Percentiles rank a stretch among this genome's conserved stretches.
Conservation (phyloP, 2,888 invertebrate species). For the Meta bourneti region DNA sequence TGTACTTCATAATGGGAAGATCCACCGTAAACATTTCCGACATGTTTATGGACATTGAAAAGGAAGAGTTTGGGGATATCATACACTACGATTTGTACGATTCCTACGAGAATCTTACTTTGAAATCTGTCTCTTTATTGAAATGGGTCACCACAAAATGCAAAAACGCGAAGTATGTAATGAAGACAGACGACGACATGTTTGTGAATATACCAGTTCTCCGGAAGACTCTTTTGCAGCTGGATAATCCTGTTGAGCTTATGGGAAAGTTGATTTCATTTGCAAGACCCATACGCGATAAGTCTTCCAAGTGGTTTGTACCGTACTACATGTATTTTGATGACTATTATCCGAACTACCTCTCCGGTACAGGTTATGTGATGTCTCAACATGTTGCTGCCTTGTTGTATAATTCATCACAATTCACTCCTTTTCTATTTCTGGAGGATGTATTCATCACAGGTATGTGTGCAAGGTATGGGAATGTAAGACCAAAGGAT, state of each 20-base stretch:
- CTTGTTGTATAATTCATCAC: constrained; percentile 55
- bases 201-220: constrained; percentile 75
- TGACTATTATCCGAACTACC: constrained; percentile 77
- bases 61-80: constrained; percentile 86
- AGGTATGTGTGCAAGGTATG: constrained; percentile 63
- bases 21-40: constrained; percentile 84
- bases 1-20: constrained; percentile 85
- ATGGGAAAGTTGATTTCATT: constrained; percentile 77
- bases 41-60: constrained; percentile 86
- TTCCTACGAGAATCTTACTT: constrained; percentile 91
- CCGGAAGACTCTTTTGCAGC: neutral
- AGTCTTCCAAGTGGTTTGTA: constrained; percentile 77
- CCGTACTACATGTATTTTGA: constrained; percentile 74
- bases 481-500: constrained; percentile 43
- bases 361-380: constrained; percentile 78
- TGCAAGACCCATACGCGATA: constrained; percentile 75
- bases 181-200: constrained; percentile 76
- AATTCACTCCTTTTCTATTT: constrained; percentile 63
- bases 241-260: constrained; percentile 60
- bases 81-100: constrained; percentile 91
- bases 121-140: constrained; percentile 91
- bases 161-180: constrained; percentile 54
- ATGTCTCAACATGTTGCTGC: constrained; percentile 67
- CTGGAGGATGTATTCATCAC: constrained; percentile 76
- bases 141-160: constrained; percentile 86